Percentiles rank a stretch among this genome's conserved stretches.
Conservation (phyloP, 1,140 invertebrate genomes). For the Drosophila melanogaster region Release_6_plus_ISO1_MT NT_033779.5:4614501-4615000, state of each 20-base stretch:
- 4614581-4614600: conserved; percentile 78
- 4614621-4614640: background rate
- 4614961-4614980: conserved; percentile 74
- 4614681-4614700: conserved; percentile 64
- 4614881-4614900: conserved; percentile 15
- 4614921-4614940: conserved; percentile 65
- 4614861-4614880: conserved; percentile 55
- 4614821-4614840: no score
- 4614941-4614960: conserved; percentile 65
- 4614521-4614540: conserved; percentile 71
- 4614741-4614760: background rate
- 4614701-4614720: conserved; percentile 45
- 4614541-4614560: conserved; percentile 79
- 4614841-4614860: background rate
- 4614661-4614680: conserved; percentile 68
- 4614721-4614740: background rate
- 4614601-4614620: conserved; percentile 59
- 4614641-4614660: conserved; percentile 22
- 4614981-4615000: conserved; percentile 82
- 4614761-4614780: background rate
- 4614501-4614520: conserved; percentile 54
- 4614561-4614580: conserved; percentile 66
- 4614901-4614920: conserved; percentile 45
- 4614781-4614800: no score
- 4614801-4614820: no score